Conservation (phyloP, 2,797 vertebrate genomes). For the Microcaecilia unicolor region DNA sequence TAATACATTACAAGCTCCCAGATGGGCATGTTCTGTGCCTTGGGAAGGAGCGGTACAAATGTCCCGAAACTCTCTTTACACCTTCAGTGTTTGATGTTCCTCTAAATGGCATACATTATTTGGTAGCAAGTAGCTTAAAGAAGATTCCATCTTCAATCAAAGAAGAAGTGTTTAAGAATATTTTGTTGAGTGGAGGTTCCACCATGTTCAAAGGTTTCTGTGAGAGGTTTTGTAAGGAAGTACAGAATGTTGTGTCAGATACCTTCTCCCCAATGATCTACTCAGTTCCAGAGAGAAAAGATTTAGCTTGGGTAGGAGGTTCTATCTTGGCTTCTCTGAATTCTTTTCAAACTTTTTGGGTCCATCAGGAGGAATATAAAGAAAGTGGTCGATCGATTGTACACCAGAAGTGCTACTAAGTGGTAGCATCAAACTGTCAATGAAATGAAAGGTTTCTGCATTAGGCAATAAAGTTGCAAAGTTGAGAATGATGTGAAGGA, state of each 20-base stretch:
- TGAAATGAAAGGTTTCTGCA: no score
- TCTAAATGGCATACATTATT: no score
- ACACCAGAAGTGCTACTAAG: slow-evolving; percentile 34
- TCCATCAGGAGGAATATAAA: slow-evolving; percentile 27
- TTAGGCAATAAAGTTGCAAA: no score
- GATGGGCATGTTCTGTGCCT: slow-evolving; percentile 7
- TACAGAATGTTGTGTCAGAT: background rate
- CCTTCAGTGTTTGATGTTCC: background rate
- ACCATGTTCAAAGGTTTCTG: slow-evolving; percentile 28
- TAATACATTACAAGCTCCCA: background rate
- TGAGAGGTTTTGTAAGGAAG: slow-evolving; percentile 14
- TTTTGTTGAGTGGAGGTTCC: slow-evolving; percentile 37
- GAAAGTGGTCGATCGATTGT: slow-evolving; percentile 31
- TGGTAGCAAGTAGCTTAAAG: no score
- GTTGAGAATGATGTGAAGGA: no score
- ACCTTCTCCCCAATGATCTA: slow-evolving; percentile 4
- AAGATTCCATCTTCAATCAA: slow-evolving; percentile 4
- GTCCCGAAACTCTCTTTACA: slow-evolving; percentile 15
- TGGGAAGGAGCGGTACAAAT: slow-evolving; percentile 20
- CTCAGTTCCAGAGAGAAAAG: slow-evolving; percentile 7
- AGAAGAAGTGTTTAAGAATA: slow-evolving; percentile 3
- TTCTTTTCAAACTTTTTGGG: slow-evolving; percentile 36
- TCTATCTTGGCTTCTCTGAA: slow-evolving; percentile 36
- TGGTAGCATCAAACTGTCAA: no score
- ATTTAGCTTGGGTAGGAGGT: slow-evolving; percentile 31